phyloP scores from a whole-genome alignment of 1,140 invertebrate genomes.

The Tetraneura akinire region DNA sequence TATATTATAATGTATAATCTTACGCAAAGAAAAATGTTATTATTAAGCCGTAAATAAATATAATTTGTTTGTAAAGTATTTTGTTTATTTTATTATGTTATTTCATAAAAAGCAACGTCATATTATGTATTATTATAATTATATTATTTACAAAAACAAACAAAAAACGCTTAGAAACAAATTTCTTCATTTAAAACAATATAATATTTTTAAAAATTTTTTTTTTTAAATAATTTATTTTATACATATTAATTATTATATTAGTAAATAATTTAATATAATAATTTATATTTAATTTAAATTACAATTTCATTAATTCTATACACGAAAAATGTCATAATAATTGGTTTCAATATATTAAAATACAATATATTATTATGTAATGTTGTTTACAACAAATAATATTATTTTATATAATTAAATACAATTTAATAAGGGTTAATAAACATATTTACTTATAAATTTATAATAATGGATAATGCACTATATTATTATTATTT shows the following conservation, averaged over 20 bases:
- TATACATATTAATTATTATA: slow-evolving; percentile 4
- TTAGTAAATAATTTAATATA: slow-evolving; percentile 1
- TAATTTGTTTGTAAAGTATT: not conserved
- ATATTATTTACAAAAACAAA: no score
- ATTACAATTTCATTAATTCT: not conserved
- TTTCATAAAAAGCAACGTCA: slow-evolving; percentile 29
- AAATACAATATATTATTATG: slow-evolving; percentile 30
- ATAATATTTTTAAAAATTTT: no score
- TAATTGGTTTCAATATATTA: slow-evolving; percentile 26
- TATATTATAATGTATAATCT: no score
- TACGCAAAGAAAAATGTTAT: not conserved
- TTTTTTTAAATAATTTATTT: slow-evolving; percentile 2
- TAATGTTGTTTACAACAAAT: slow-evolving; percentile 24
- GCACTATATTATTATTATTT: not conserved
- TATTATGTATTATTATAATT: slow-evolving; percentile 1
- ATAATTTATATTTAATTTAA: slow-evolving; percentile 12
- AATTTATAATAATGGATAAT: not conserved
- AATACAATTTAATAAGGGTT: not conserved
- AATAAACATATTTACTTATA: not conserved
- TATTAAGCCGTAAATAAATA: not conserved
- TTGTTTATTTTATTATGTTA: slow-evolving; percentile 9
- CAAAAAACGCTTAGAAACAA: slow-evolving; percentile 26
- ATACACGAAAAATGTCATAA: slow-evolving; percentile 14
- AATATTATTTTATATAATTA: slow-evolving; percentile 9
- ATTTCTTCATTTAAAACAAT: not conserved